These are phyloP conservation scores for Alviniconcha marisindica DNA, from an alignment of 1,140 invertebrate genomes.

Conservation along the genomic window DNA sequence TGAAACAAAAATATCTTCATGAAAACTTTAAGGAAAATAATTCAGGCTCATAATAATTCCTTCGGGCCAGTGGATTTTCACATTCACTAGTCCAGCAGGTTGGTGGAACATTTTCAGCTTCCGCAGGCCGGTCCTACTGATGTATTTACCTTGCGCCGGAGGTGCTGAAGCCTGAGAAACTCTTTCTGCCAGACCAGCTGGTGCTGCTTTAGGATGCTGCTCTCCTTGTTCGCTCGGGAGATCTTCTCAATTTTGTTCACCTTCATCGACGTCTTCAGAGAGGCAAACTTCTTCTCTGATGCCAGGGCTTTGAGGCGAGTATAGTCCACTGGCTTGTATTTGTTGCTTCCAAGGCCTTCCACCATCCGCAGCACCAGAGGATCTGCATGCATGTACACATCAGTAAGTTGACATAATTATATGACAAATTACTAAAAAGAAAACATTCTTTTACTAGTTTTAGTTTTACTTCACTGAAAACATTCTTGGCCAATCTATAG, in stretches of 20 bases:
- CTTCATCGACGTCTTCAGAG: slow-evolving; percentile 68
- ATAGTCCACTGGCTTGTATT: slow-evolving; percentile 71
- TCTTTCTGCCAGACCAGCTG: slow-evolving; percentile 72
- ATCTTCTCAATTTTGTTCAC: slow-evolving; percentile 70
- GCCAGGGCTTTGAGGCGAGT: slow-evolving; percentile 63
- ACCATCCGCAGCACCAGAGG: slow-evolving; percentile 58
- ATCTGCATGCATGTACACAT: slow-evolving; percentile 46
- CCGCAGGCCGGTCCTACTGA: too few relatives aligned
- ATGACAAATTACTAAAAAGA: neutral
- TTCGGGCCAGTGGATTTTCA: too few relatives aligned
- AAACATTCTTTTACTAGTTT: neutral
- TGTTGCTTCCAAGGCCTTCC: slow-evolving; percentile 70
- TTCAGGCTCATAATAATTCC: too few relatives aligned
- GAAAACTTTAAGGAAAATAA: too few relatives aligned
- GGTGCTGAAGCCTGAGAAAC: slow-evolving; percentile 63
- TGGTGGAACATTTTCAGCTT: too few relatives aligned
- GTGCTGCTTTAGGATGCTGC: slow-evolving; percentile 68
- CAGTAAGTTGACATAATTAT: neutral
- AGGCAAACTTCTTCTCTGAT: slow-evolving; percentile 67
- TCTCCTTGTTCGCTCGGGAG: slow-evolving; percentile 71
- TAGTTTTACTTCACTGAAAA: neutral
- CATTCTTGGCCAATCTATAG: neutral
- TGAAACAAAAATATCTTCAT: too few relatives aligned
- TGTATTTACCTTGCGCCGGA: slow-evolving; percentile 55
- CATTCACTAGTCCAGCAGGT: too few relatives aligned